A percentile compares a stretch with the other conserved stretches of the same genome.
phyloP scores from a whole-genome alignment of 2,888 invertebrate genomes.

The Chydorus sphaericus region DNA sequence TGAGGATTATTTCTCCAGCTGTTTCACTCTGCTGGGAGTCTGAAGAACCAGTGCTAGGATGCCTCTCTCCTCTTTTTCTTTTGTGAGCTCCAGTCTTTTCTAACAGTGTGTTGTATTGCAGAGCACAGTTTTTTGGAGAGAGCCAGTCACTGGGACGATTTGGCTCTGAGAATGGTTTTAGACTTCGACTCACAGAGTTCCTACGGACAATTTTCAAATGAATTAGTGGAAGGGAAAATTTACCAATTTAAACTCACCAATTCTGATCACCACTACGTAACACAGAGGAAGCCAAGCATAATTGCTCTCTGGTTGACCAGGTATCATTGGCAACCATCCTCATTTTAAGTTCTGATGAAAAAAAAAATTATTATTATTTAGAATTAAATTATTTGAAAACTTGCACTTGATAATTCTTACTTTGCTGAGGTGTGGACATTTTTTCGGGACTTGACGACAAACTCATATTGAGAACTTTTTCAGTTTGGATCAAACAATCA shows the following conservation, averaged over 20 bases:
- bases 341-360: slow-evolving; percentile 32
- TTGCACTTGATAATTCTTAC: too few relatives aligned
- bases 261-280: slow-evolving; percentile 75
- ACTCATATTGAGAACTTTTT: too few relatives aligned
- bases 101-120: slow-evolving; percentile 67
- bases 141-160: slow-evolving; percentile 72
- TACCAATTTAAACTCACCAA: slow-evolving; percentile 32
- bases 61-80: slow-evolving; percentile 45
- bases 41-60: slow-evolving; percentile 24
- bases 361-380: neutral
- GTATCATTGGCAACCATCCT: slow-evolving; percentile 60
- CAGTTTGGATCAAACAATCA: too few relatives aligned
- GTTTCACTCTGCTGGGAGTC: slow-evolving; percentile 42
- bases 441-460: too few relatives aligned
- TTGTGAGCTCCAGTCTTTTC: slow-evolving; percentile 73
- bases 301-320: slow-evolving; percentile 71
- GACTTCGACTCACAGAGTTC: slow-evolving; percentile 68
- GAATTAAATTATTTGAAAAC: too few relatives aligned
- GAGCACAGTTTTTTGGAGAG: slow-evolving; percentile 76
- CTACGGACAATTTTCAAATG: slow-evolving; percentile 27
- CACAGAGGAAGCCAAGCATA: slow-evolving; percentile 74
- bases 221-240: neutral
- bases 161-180: slow-evolving; percentile 61
- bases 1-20: slow-evolving; percentile 61
- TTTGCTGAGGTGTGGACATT: too few relatives aligned